These are phyloP conservation scores for Pseudomyrmex sp. DNA, from an alignment of 1,140 invertebrate genomes.

Conservation along the genomic window DNA sequence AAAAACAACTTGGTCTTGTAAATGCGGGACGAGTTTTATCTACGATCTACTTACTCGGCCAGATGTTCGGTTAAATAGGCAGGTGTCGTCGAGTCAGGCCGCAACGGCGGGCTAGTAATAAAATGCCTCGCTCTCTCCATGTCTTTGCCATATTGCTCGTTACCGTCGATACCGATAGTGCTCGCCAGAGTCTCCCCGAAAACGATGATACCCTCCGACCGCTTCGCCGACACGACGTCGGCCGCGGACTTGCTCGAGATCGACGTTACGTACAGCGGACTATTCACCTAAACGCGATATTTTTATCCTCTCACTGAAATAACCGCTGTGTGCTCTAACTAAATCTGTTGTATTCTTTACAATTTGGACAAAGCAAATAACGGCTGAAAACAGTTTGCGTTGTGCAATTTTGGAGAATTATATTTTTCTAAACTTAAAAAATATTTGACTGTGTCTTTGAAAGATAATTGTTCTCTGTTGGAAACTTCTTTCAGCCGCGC, in stretches of 20 bases:
- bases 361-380: conserved; percentile 1
- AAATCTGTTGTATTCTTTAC: neutral
- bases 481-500: neutral
- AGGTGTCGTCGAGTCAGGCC: conserved; percentile 92
- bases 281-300: conserved; percentile 87
- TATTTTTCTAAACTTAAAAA: neutral
- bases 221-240: conserved; percentile 87
- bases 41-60: conserved; percentile 90
- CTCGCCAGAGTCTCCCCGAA: conserved; percentile 94
- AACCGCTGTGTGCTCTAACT: neutral
- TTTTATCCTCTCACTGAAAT: conserved; percentile 58
- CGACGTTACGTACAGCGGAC: conserved; percentile 91
- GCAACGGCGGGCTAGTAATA: conserved; percentile 92
- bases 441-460: neutral
- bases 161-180: conserved; percentile 88
- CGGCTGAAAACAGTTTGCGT: neutral
- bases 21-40: neutral
- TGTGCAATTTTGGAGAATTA: too few species aligned
- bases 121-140: conserved; percentile 77
- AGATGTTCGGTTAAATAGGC: conserved; percentile 93
- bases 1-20: neutral
- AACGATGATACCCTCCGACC: conserved; percentile 85
- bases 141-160: conserved; percentile 82
- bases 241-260: conserved; percentile 91
- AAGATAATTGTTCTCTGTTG: neutral